Conservation (phyloP, 1,140 invertebrate genomes). For the Micrasema longulum region DNA sequence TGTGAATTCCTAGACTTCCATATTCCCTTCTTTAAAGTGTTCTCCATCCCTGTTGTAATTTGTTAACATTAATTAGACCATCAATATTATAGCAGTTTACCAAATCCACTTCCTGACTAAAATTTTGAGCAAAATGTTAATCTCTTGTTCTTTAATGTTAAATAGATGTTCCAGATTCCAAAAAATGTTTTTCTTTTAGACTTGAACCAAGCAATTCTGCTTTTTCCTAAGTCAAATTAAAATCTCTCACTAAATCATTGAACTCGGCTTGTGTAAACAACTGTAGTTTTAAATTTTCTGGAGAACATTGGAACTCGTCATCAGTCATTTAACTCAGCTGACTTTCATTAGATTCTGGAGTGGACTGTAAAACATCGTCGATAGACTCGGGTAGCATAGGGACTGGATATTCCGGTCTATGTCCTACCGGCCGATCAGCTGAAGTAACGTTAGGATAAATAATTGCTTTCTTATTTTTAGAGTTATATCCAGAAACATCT, state of each 20-base stretch:
- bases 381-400: constrained; percentile 18
- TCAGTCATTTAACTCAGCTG: constrained; percentile 13
- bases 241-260: constrained; percentile 52
- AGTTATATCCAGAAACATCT: constrained; percentile 48
- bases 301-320: constrained; percentile 14
- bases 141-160: constrained; percentile 35
- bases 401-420: constrained; percentile 43
- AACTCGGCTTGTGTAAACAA: constrained; percentile 45
- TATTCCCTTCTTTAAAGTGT: too few relatives aligned
- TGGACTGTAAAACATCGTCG: neutral
- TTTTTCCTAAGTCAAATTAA: constrained; percentile 43
- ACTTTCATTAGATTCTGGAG: constrained; percentile 6
- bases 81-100: neutral
- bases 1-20: too few relatives aligned
- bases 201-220: constrained; percentile 47
- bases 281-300: constrained; percentile 44
- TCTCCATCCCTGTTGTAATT: too few relatives aligned
- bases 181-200: constrained; percentile 48
- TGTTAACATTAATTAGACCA: neutral
- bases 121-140: neutral
- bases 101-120: neutral
- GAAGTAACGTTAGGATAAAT: constrained; percentile 45
- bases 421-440: too few relatives aligned
- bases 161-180: constrained; percentile 38
- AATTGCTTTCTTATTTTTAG: constrained; percentile 53